Conservation (phyloP, 2,888 invertebrate genomes). For the Zhengitettix transpicula region DNA sequence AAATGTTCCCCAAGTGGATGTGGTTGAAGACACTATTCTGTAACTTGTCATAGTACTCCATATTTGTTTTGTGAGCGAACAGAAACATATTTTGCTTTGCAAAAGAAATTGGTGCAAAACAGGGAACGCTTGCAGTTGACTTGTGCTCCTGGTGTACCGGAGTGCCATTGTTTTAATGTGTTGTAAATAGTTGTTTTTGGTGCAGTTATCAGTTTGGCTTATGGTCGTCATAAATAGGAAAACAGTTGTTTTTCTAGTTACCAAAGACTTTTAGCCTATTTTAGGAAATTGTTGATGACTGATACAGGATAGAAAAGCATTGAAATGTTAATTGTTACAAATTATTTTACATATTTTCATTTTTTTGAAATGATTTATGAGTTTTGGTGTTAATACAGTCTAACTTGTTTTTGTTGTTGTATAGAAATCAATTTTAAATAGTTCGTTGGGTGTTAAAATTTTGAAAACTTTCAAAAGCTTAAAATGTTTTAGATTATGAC, state of each 20-base stretch:
- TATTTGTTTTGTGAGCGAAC: too few species aligned
- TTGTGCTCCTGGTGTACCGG: background rate
- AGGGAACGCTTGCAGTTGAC: background rate
- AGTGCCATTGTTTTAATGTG: background rate
- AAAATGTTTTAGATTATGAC: background rate
- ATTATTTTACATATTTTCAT: background rate
- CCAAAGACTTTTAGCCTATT: slow-evolving; percentile 11
- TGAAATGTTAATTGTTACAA: background rate
- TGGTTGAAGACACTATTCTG: background rate
- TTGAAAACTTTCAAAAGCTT: background rate
- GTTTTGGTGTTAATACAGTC: background rate
- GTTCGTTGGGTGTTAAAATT: background rate
- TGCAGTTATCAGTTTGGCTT: background rate
- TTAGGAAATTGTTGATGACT: background rate
- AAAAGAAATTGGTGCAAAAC: background rate
- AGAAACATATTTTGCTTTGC: background rate
- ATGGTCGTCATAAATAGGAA: background rate
- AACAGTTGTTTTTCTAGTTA: slow-evolving; percentile 10
- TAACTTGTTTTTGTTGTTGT: slow-evolving; percentile 1
- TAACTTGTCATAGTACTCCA: background rate
- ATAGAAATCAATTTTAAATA: slow-evolving; percentile 1
- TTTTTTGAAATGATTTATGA: background rate
- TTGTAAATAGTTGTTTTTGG: background rate
- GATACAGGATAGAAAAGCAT: background rate
- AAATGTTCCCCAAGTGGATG: background rate